phyloP scores from a whole-genome alignment of 2,888 invertebrate genomes.

The Biston betularia region DNA sequence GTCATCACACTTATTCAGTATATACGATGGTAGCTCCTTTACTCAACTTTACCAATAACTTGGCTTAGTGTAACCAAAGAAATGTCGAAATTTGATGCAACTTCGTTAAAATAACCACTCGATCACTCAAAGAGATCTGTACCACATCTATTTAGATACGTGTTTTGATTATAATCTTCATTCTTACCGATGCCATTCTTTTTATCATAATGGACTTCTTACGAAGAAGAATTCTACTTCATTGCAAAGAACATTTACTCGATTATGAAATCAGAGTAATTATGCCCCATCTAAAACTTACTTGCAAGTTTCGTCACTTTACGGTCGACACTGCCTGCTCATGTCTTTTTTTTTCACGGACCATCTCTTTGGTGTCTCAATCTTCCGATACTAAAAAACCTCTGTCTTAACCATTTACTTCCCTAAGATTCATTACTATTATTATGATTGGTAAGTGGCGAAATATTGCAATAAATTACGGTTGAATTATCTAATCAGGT shows the following conservation, averaged over 20 bases:
- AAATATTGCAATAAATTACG: conserved; percentile 31
- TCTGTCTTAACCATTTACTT: conserved; percentile 22
- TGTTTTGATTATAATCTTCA: conserved; percentile 43
- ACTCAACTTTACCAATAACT: background rate
- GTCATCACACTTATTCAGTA: background rate
- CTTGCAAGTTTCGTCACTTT: conserved; percentile 39
- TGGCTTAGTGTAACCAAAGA: background rate
- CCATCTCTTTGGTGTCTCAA: conserved; percentile 45
- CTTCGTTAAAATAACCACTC: conserved; percentile 42
- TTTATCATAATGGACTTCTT: conserved; percentile 45
- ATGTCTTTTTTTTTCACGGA: conserved; percentile 52
- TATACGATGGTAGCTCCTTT: conserved; percentile 1
- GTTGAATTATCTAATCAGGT: conserved; percentile 45
- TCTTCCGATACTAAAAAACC: conserved; percentile 38
- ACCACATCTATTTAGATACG: conserved; percentile 38
- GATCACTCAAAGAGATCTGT: conserved; percentile 43
- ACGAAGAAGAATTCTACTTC: no score
- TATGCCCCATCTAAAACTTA: conserved; percentile 41
- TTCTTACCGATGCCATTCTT: conserved; percentile 42
- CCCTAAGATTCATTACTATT: conserved; percentile 7
- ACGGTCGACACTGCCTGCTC: conserved; percentile 12
- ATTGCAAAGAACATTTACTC: conserved; percentile 29
- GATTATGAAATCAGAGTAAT: conserved; percentile 43
- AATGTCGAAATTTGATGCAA: conserved; percentile 39
- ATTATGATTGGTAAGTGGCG: conserved; percentile 15